Evolutionary conservation across 1,140 invertebrate species (phyloP).

Genomic region (Spodoptera litura): DNA sequence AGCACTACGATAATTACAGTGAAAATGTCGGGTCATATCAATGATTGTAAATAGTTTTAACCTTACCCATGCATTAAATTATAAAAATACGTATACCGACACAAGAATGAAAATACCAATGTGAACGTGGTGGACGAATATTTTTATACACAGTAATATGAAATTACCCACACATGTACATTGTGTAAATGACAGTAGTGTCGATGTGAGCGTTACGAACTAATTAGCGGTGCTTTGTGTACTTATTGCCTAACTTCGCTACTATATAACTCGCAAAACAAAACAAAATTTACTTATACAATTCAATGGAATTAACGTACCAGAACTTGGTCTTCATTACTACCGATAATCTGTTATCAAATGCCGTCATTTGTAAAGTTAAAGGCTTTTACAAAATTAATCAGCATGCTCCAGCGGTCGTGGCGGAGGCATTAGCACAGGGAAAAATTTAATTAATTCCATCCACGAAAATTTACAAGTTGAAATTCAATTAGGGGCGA

Average conservation of each 20-base stretch:
- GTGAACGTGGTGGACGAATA: too few species aligned
- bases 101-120: too few species aligned
- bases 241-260: background rate
- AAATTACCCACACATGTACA: too few species aligned
- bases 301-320: background rate
- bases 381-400: conserved; percentile 66
- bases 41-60: too few species aligned
- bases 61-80: too few species aligned
- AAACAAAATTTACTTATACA: background rate
- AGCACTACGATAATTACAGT: too few species aligned
- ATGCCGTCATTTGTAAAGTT: conserved; percentile 56
- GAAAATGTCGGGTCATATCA: too few species aligned
- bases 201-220: too few species aligned
- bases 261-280: background rate
- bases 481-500: conserved; percentile 71
- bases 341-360: conserved; percentile 45
- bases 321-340: conserved; percentile 31
- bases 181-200: too few species aligned
- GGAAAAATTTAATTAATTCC: conserved; percentile 68
- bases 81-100: too few species aligned
- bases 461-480: conserved; percentile 68
- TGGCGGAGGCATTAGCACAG: conserved; percentile 55
- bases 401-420: conserved; percentile 53
- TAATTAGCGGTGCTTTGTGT: too few species aligned
- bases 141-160: too few species aligned